These are phyloP conservation scores for Varanus komodoensis DNA, from an alignment of 2,113 vertebrate genomes.

Conservation along the genomic window DNA sequence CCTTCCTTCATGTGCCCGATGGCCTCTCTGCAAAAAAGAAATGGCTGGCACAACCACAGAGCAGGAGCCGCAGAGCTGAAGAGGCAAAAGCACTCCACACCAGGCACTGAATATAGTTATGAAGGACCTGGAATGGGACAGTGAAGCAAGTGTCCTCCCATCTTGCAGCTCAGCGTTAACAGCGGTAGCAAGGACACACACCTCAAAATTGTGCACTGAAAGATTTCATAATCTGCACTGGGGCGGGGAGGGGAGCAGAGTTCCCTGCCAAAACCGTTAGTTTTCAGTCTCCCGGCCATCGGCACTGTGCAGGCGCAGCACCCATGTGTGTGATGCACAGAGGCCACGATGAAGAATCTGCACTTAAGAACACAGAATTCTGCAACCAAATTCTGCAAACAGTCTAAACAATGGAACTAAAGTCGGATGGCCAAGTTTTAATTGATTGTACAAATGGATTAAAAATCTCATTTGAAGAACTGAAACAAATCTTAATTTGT, in stretches of 20 bases:
- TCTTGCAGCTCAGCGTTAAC: neutral
- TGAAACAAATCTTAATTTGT: too few relatives aligned
- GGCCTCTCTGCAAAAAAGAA: constrained; percentile 85
- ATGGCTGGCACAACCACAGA: constrained; percentile 17
- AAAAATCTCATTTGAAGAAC: neutral
- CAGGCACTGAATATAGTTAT: neutral
- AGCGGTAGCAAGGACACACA: neutral
- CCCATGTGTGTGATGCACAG: too few relatives aligned
- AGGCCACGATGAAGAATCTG: too few relatives aligned
- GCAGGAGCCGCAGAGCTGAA: constrained; percentile 13
- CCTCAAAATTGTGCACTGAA: neutral
- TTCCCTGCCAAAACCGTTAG: too few relatives aligned
- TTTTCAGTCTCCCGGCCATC: too few relatives aligned
- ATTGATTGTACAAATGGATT: neutral
- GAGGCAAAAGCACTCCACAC: neutral
- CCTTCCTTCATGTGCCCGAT: constrained; percentile 96
- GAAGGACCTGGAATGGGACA: neutral
- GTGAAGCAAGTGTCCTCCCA: neutral
- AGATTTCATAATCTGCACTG: neutral
- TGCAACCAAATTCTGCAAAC: neutral
- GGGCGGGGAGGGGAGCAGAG: too few relatives aligned
- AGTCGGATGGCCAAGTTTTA: neutral
- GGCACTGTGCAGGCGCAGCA: too few relatives aligned
- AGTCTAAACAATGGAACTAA: neutral
- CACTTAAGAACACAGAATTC: neutral